A percentile compares a stretch with the other conserved stretches of the same genome.
Conservation (phyloP, 2,113 vertebrate genomes). For the Macaca fascicularis region T2T-MFA8v1.1 NC_088378.1:77277501-77278000, state of each 20-base stretch:
- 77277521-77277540: too few species aligned
- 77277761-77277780: constrained; percentile 6
- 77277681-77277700: neutral
- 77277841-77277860: constrained; percentile 1
- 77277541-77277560: neutral
- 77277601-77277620: neutral
- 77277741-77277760: neutral
- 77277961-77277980: neutral
- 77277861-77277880: neutral
- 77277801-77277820: constrained; percentile 29
- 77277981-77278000: neutral
- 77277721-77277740: neutral
- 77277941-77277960: neutral
- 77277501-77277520: too few species aligned
- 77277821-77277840: neutral
- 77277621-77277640: neutral
- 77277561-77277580: neutral
- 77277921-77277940: neutral
- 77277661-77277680: neutral
- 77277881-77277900: neutral
- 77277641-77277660: neutral
- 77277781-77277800: constrained; percentile 11
- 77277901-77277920: neutral
- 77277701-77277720: neutral
- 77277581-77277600: neutral